Evolutionary conservation across 2,888 invertebrate genomes (phyloP), one percentile per base, ranked within the genome.

Genomic region (Netelia virgata): DNA sequence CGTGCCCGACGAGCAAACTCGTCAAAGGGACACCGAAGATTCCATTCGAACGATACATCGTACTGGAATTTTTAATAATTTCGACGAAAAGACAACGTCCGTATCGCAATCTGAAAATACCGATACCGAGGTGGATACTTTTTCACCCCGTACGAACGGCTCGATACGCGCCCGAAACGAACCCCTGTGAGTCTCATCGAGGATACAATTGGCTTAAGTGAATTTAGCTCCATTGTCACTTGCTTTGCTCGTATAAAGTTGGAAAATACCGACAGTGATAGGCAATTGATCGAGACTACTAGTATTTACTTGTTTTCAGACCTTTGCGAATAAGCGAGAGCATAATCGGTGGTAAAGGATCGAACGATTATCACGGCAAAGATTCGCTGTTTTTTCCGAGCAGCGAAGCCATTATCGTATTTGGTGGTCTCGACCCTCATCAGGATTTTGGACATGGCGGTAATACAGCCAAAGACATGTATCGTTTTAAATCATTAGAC

Each of bases 361-460:
- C 66, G 20, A 94, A 94, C 88, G 94, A 94, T 87, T 95, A 95
- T 88, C 93, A 94, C 9, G 87, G 92, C 0, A 94, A 95, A 41
- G 94, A 94, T 0, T 95, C 95, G 0, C 92, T 96, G 1, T 95
- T 95, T 89, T 94, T 95, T 87, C 94, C 94, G 90, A 95, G 95
- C 72, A 93, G 95, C 43, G 96, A 96, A 89, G 95, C 96, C 0
- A 95, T 96, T 3, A 92, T 96, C 11, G 95, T 96, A 16, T 96
- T 97, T 89, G 97, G 96, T 5, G 97, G 97, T 2, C 95, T 96
- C 28, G 96, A 97, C 92, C 96, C 96, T 5, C 96, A 96, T 88
- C 94, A 94, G 14, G 91, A 94, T 3, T 95, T 95, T 86, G 95
- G 95, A 0, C 87, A 93, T 0, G 94, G 94, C 0, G 94, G 94